These are phyloP conservation scores for Pogonomyrmex californicus DNA, from an alignment of 1,140 invertebrate genomes.

Conservation along the genomic window DNA sequence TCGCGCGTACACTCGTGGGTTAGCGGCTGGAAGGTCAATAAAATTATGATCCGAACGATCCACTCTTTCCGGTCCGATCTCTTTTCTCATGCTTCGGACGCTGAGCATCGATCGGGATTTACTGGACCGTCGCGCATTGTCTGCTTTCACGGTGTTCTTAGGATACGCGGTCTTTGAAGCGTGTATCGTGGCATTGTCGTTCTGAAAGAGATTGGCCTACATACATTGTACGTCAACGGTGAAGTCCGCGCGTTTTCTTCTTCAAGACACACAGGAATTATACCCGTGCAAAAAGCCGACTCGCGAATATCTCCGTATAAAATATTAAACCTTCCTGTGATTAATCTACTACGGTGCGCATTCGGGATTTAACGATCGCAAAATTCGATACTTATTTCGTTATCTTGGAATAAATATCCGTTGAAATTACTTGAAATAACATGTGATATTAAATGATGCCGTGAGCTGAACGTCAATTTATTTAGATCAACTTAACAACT, in stretches of 20 bases:
- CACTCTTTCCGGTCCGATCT: conserved; percentile 55
- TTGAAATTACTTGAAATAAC: conserved; percentile 45
- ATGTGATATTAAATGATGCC: background rate
- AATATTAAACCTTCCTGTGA: conserved; percentile 20
- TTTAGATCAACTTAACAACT: conserved; percentile 14
- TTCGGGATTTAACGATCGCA: conserved; percentile 18
- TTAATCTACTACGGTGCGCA: background rate
- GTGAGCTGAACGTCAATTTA: conserved; percentile 1
- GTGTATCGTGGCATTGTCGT: conserved; percentile 41
- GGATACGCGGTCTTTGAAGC: conserved; percentile 58
- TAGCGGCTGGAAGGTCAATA: conserved; percentile 43
- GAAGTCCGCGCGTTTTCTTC: conserved; percentile 1
- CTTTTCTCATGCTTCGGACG: conserved; percentile 61
- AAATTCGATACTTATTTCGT: conserved; percentile 8
- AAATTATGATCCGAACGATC: conserved; percentile 36
- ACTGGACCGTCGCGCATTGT: conserved; percentile 69
- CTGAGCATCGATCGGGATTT: conserved; percentile 66
- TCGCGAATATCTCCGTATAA: background rate
- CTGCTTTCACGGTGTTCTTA: conserved; percentile 64
- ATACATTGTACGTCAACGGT: conserved; percentile 29
- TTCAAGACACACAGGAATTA: background rate
- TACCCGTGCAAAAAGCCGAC: background rate
- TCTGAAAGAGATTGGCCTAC: conserved; percentile 53
- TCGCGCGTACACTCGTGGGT: conserved; percentile 29
- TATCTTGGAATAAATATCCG: conserved; percentile 12